These are phyloP conservation scores for Aplocera efformata DNA, from an alignment of 2,888 invertebrate species.

Conservation along the genomic window DNA sequence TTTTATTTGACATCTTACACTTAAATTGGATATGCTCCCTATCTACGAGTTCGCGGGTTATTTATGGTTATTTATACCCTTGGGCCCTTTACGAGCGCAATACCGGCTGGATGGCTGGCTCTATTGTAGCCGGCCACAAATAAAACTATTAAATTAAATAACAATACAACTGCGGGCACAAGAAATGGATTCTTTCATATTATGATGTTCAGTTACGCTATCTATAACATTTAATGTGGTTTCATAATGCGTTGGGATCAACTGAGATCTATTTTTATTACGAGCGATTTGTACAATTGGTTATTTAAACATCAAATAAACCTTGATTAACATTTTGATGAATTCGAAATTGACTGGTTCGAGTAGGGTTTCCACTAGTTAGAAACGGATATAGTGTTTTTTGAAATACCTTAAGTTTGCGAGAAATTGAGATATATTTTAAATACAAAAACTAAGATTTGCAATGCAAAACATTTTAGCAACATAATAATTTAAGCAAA, in stretches of 20 bases:
- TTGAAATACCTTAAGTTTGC: too few species aligned
- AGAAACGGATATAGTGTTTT: too few species aligned
- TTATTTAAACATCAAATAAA: too few species aligned
- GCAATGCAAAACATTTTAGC: constrained; percentile 9
- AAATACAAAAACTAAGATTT: too few species aligned
- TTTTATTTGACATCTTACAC: constrained; percentile 21
- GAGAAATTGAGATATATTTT: too few species aligned
- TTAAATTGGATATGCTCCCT: constrained; percentile 30
- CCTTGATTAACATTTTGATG: too few species aligned
- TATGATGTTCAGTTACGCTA: not conserved
- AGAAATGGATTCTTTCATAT: constrained; percentile 3
- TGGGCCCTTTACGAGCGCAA: constrained; percentile 64
- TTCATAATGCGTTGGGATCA: too few species aligned
- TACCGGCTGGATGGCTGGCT: constrained; percentile 53
- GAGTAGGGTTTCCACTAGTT: too few species aligned
- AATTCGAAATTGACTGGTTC: too few species aligned
- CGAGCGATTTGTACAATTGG: too few species aligned
- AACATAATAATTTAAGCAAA: constrained; percentile 41
- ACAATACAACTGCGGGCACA: constrained; percentile 31
- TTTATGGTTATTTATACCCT: constrained; percentile 60
- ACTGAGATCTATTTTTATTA: too few species aligned
- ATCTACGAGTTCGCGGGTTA: constrained; percentile 25
- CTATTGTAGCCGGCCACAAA: constrained; percentile 31
- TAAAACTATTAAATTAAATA: constrained; percentile 57
- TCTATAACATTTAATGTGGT: too few species aligned